These are phyloP conservation scores for Acipenser oxyrinchus DNA, from an alignment of 2,797 vertebrate species.

Conservation along the genomic window DNA sequence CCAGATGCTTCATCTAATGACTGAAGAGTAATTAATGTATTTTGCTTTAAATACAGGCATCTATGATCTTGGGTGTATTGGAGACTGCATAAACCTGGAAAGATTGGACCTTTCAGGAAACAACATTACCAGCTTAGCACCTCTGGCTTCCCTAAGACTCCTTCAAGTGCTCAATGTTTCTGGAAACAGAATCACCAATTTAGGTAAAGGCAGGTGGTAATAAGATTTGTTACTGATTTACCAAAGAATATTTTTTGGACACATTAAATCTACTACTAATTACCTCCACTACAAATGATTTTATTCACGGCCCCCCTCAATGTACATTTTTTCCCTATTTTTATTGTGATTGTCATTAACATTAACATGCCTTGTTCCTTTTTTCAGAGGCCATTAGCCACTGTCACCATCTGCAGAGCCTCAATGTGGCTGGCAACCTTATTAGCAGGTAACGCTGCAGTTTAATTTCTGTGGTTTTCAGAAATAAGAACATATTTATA, in stretches of 20 bases:
- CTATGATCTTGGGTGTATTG: conserved; percentile 79
- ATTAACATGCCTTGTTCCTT: conserved; percentile 1
- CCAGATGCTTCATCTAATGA: too few relatives aligned
- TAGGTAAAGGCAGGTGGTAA: conserved; percentile 53
- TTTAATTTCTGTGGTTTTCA: not conserved
- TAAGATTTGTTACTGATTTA: too few relatives aligned
- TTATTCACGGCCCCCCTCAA: too few relatives aligned
- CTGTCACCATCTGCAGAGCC: conserved; percentile 76
- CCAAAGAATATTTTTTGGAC: too few relatives aligned
- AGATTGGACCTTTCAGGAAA: conserved; percentile 86
- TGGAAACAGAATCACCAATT: conserved; percentile 67
- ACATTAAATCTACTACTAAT: too few relatives aligned
- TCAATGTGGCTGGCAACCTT: conserved; percentile 80
- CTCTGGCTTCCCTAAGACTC: conserved; percentile 65
- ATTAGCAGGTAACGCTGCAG: conserved; percentile 52
- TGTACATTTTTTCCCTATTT: too few relatives aligned
- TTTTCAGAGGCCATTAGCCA: conserved; percentile 63
- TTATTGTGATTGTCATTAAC: not conserved
- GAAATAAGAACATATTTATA: too few relatives aligned
- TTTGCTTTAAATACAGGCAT: conserved; percentile 47
- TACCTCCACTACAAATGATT: too few relatives aligned
- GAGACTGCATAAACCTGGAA: conserved; percentile 79
- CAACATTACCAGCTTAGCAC: conserved; percentile 65
- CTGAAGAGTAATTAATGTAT: too few relatives aligned
- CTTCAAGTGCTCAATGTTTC: conserved; percentile 77